phyloP scores from a whole-genome alignment of 2,888 invertebrate species.

The Linnaemya vulpina region DNA sequence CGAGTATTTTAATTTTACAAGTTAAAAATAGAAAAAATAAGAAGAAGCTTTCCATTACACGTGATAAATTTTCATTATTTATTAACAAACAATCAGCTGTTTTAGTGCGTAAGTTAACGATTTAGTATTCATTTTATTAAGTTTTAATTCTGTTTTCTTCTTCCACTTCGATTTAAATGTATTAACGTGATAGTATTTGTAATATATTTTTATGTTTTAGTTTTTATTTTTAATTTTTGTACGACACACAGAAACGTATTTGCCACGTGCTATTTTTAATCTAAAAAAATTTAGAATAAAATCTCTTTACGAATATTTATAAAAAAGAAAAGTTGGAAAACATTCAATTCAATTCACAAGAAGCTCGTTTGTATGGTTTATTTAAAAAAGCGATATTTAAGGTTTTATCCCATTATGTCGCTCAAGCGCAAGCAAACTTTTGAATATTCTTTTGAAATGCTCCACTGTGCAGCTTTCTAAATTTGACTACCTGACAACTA shows the following conservation, averaged over 20 bases:
- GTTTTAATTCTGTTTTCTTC: slow-evolving; percentile 30
- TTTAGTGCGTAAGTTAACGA: slow-evolving; percentile 57
- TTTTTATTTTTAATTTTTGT: slow-evolving; percentile 15
- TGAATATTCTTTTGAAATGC: too few relatives aligned
- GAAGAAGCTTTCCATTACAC: slow-evolving; percentile 80
- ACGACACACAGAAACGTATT: slow-evolving; percentile 2
- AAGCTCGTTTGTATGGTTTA: too few relatives aligned
- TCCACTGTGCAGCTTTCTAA: too few relatives aligned
- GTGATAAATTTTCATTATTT: slow-evolving; percentile 76
- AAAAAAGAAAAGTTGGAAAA: background rate
- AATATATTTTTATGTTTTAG: slow-evolving; percentile 49
- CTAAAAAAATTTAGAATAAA: slow-evolving; percentile 15
- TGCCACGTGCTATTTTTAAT: background rate
- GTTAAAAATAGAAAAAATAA: background rate
- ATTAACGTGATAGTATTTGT: slow-evolving; percentile 71
- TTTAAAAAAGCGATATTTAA: too few relatives aligned
- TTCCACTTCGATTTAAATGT: slow-evolving; percentile 48
- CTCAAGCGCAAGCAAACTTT: too few relatives aligned
- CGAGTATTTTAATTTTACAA: background rate
- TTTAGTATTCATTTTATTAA: slow-evolving; percentile 58
- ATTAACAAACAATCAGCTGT: slow-evolving; percentile 47
- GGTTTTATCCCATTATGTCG: too few relatives aligned
- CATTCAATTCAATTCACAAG: too few relatives aligned
- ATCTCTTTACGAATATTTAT: slow-evolving; percentile 17
- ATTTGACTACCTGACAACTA: too few relatives aligned